phyloP scores from a whole-genome alignment of 2,113 vertebrate genomes.

The Seriola aureovittata region DNA sequence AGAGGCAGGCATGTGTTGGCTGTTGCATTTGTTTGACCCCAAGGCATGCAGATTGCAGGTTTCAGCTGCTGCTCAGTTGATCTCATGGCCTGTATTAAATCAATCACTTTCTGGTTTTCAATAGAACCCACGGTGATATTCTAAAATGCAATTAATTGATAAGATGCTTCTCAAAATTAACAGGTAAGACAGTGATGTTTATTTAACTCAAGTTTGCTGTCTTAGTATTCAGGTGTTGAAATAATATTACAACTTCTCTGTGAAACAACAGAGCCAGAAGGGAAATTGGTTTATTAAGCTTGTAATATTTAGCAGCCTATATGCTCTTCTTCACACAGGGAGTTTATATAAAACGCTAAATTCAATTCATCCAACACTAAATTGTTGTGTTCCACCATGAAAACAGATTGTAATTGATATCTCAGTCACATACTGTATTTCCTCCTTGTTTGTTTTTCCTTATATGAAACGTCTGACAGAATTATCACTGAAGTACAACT shows the following conservation, averaged over 20 bases:
- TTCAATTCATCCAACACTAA: background rate
- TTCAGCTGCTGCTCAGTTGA: background rate
- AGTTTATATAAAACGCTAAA: background rate
- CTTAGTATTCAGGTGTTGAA: too few relatives aligned
- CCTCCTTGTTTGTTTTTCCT: background rate
- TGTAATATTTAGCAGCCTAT: background rate
- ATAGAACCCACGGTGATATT: background rate
- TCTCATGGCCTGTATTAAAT: slow-evolving; percentile 7
- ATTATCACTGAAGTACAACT: background rate
- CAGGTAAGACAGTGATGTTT: background rate
- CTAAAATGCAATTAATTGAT: slow-evolving; percentile 21
- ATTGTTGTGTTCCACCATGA: background rate
- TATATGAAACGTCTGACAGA: slow-evolving; percentile 17
- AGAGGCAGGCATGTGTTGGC: background rate
- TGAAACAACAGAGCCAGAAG: background rate
- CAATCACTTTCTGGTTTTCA: background rate
- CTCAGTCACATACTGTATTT: background rate
- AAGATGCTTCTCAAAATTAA: slow-evolving; percentile 10
- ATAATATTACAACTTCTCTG: background rate
- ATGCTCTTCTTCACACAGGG: background rate
- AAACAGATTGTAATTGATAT: background rate
- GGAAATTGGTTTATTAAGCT: background rate
- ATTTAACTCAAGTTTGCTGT: background rate
- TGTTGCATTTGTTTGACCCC: slow-evolving; percentile 14
- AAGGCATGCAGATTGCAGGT: background rate